These are phyloP conservation scores for Jordanella pulchra DNA, from an alignment of 2,797 vertebrate genomes.

Conservation along the genomic window DNA sequence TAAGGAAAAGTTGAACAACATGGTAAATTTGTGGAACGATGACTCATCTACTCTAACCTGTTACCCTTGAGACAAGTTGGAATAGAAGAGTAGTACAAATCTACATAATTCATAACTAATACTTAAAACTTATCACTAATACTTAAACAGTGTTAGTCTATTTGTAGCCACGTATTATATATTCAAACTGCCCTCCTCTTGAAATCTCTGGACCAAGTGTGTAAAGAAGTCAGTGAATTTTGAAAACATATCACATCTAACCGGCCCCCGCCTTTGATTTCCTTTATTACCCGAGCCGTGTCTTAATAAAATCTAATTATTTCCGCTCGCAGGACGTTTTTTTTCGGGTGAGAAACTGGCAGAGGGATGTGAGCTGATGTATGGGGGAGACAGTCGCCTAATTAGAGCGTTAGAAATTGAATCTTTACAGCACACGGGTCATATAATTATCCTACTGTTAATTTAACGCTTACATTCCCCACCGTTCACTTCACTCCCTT, in stretches of 20 bases:
- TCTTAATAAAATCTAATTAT: constrained; percentile 84
- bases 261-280: constrained; percentile 73
- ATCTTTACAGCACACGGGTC: constrained; percentile 98
- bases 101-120: background rate
- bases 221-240: constrained; percentile 55
- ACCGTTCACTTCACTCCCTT: constrained; percentile 99
- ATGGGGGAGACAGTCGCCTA: constrained; percentile 93
- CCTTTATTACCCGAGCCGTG: constrained; percentile 74
- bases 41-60: background rate
- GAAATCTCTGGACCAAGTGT: constrained; percentile 48
- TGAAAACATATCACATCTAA: constrained; percentile 72
- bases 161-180: constrained; percentile 12
- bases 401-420: constrained; percentile 98
- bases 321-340: constrained; percentile 80
- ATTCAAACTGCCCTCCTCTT: constrained; percentile 29
- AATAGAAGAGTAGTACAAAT: background rate
- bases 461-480: constrained; percentile 99
- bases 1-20: background rate
- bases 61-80: background rate
- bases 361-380: constrained; percentile 93
- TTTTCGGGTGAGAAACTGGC: constrained; percentile 86
- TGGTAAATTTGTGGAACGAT: background rate
- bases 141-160: constrained; percentile 12
- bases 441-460: constrained; percentile 99
- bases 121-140: background rate